Evolutionary conservation across 2,888 invertebrate species (phyloP).

Genomic region (Cecidostiba fungosa): DNA sequence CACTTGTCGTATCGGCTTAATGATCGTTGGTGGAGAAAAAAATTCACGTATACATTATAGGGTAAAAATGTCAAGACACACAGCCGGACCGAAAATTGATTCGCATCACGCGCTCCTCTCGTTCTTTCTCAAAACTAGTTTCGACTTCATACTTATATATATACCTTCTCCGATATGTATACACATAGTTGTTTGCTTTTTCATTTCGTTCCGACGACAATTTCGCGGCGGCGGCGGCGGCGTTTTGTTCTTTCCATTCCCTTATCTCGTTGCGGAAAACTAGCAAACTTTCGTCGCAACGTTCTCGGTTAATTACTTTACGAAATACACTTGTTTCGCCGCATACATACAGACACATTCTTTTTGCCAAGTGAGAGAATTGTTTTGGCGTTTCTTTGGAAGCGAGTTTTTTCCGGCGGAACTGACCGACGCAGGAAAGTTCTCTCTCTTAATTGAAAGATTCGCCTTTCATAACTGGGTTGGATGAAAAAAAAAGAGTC

Average conservation of each 20-base stretch:
- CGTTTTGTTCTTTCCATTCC: neutral
- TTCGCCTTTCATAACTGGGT: conserved; percentile 2
- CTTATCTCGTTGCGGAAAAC: conserved; percentile 21
- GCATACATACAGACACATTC: neutral
- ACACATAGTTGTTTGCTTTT: too few species aligned
- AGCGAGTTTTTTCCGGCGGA: neutral
- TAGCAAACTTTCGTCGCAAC: conserved; percentile 40
- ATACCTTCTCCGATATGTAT: too few species aligned
- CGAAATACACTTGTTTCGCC: conserved; percentile 15
- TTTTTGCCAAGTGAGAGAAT: neutral
- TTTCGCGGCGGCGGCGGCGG: neutral
- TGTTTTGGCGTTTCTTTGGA: neutral
- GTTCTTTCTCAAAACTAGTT: too few species aligned
- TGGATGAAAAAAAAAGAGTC: neutral
- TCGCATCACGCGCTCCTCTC: too few species aligned
- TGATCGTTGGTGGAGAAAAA: too few species aligned
- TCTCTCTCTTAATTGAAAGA: neutral
- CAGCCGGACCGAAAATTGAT: too few species aligned
- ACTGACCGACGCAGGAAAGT: neutral
- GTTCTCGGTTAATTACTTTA: conserved; percentile 36
- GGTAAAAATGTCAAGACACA: too few species aligned
- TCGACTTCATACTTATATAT: neutral
- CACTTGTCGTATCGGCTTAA: neutral
- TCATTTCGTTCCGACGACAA: too few species aligned
- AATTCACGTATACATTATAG: too few species aligned